Evolutionary conservation across 2,797 vertebrate genomes (phyloP), one percentile per base, ranked within the genome.

Genomic region (Diceros bicornis): DNA sequence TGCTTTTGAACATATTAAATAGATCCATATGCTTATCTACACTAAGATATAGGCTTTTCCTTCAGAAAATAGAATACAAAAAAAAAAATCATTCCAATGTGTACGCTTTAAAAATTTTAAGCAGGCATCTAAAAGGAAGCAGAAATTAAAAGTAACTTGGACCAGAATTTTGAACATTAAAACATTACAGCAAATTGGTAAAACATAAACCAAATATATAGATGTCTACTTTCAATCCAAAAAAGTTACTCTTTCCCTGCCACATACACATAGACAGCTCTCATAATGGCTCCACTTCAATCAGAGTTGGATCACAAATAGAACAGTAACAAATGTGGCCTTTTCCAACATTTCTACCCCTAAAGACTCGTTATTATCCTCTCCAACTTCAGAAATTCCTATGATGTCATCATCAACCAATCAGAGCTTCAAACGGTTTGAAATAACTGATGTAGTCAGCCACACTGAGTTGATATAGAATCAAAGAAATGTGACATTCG

Each of bases 131-230:
- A 97, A 98, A 97, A 97, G 89, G 96, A 97, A 97, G 68, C 85
- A 96, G 96, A 97, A 98, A 97, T 98, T 96, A 97, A 97, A 97
- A 97, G 93, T 92, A 97, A 98, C 96, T 97, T 98, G 97, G 96
- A 96, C 90, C 92, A 96, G 96, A 95, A 97, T 97, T 95, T 91
- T 92, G 87, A 98, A 95, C 91, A 96, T 98, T 97, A 97, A 97
- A 98, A 97, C 97, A 96, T 96, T 97, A 96, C 55, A 98, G 97
- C 68, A 97, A 97, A 97, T 96, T 98, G 96, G 93, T 97, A 97
- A 98, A 98, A 97, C 97, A 97, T 93, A 97, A 91, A 98, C 94
- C 93, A 97, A 98, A 98, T 97, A 98, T 68, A 98, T 96, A 83
- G 96, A 97, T 96, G 95, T 96, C 97, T 97, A 97, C 93, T 97